These are phyloP conservation scores for Phylloscopus whistleri DNA, from an alignment of 2,113 vertebrate genomes.

Conservation along the genomic window DNA sequence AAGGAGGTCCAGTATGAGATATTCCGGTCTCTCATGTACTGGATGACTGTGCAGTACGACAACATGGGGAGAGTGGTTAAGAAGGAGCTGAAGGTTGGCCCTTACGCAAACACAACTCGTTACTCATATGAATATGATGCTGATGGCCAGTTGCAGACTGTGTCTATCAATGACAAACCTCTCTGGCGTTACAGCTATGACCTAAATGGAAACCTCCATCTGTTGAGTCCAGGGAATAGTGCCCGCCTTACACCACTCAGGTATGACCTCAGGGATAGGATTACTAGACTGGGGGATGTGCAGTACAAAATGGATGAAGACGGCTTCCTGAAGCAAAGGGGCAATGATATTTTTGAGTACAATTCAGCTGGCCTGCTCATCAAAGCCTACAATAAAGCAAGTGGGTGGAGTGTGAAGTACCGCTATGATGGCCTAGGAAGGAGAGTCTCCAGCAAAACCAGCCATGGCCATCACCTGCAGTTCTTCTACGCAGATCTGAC, in stretches of 20 bases:
- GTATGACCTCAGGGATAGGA: constrained; percentile 91
- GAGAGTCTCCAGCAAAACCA: constrained; percentile 89
- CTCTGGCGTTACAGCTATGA: constrained; percentile 98
- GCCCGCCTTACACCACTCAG: constrained; percentile 92
- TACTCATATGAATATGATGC: constrained; percentile 96
- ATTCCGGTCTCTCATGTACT: constrained; percentile 97
- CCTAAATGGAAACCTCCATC: constrained; percentile 94
- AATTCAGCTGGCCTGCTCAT: constrained; percentile 89
- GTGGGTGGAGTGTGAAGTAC: constrained; percentile 90
- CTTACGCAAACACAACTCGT: constrained; percentile 96
- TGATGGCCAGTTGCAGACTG: constrained; percentile 92
- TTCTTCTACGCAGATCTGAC: constrained; percentile 97
- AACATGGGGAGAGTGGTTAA: constrained; percentile 97
- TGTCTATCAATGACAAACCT: constrained; percentile 95
- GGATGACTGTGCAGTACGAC: constrained; percentile 98
- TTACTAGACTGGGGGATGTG: constrained; percentile 91
- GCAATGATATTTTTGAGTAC: constrained; percentile 92
- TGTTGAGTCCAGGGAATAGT: constrained; percentile 93
- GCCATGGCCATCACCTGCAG: constrained; percentile 88
- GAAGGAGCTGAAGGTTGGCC: constrained; percentile 95
- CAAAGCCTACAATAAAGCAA: constrained; percentile 89
- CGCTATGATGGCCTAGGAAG: constrained; percentile 93
- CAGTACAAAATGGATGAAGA: constrained; percentile 96
- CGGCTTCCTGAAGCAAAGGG: constrained; percentile 93
- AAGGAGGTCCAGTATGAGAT: constrained; percentile 99